Evolutionary conservation across 2,797 vertebrate species (phyloP).

Genomic region (Aeoliscus strigatus): DNA sequence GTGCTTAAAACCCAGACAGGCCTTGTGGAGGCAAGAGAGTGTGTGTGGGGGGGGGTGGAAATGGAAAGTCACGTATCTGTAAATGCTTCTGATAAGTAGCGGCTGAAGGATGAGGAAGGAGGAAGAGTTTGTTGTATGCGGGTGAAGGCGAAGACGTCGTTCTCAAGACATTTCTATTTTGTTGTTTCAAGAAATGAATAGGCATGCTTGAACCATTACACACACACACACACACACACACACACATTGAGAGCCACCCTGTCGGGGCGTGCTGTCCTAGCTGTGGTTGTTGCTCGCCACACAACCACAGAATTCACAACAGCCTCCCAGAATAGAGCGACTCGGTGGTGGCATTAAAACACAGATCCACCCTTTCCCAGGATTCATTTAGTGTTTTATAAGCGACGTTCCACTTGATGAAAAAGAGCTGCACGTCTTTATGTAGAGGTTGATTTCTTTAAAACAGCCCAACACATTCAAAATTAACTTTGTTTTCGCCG

Average conservation of each 20-base stretch:
- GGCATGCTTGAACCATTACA: slow-evolving; percentile 53
- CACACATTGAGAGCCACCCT: slow-evolving; percentile 52
- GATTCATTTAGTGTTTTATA: slow-evolving; percentile 59
- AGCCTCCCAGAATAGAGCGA: slow-evolving; percentile 69
- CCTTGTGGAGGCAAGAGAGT: slow-evolving; percentile 18
- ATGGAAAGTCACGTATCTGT: slow-evolving; percentile 8
- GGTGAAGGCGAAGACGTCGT: slow-evolving; percentile 48
- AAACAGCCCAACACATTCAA: slow-evolving; percentile 16
- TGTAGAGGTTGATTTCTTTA: slow-evolving; percentile 26
- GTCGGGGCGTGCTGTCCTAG: slow-evolving; percentile 52
- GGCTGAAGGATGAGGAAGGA: slow-evolving; percentile 6
- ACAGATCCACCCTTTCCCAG: slow-evolving; percentile 66
- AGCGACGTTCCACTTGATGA: slow-evolving; percentile 42
- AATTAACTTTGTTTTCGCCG: slow-evolving; percentile 20
- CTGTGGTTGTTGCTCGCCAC: slow-evolving; percentile 61
- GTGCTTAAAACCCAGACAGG: slow-evolving; percentile 9
- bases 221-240: slow-evolving; percentile 27
- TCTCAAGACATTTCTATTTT: slow-evolving; percentile 64
- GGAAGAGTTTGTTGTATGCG: slow-evolving; percentile 22
- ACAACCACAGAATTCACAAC: slow-evolving; percentile 72
- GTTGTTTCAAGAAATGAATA: slow-evolving; percentile 63
- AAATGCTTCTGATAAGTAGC: slow-evolving; percentile 1
- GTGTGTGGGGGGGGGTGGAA: slow-evolving; percentile 17
- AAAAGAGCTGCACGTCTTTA: slow-evolving; percentile 40
- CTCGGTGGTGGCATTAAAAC: slow-evolving; percentile 55